A percentile compares a stretch with the other conserved stretches of the same genome.
Conservation (phyloP, 2,888 invertebrate genomes). For the Drepanosiphum platanoidis region DNA sequence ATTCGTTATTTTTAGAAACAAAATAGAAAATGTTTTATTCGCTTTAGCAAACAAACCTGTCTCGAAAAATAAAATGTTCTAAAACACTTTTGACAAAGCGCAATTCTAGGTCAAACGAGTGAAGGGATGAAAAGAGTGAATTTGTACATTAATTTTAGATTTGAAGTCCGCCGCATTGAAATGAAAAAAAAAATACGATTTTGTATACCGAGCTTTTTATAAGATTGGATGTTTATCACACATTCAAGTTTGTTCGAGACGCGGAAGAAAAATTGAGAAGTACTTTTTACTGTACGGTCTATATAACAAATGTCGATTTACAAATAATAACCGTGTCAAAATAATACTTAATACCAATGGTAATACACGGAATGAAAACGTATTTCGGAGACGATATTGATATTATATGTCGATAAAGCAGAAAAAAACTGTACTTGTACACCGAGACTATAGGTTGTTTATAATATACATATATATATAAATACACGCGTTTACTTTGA, state of each 20-base stretch:
- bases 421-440: too few relatives aligned
- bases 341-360: background rate
- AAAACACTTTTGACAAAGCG: background rate
- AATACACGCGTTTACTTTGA: background rate
- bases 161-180: background rate
- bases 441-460: too few relatives aligned
- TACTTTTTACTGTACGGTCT: background rate
- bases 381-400: background rate
- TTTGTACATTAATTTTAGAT: conserved; percentile 32
- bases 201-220: background rate
- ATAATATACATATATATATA: background rate
- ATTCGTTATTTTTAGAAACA: background rate
- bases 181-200: background rate
- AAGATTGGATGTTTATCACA: conserved; percentile 17
- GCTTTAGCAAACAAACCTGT: background rate
- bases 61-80: background rate
- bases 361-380: too few relatives aligned
- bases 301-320: background rate
- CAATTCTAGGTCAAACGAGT: background rate
- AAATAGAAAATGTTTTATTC: background rate
- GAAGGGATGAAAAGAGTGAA: background rate
- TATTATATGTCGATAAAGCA: background rate
- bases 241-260: background rate
- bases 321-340: background rate
- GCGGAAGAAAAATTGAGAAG: background rate